Evolutionary conservation across 2,888 invertebrate genomes (phyloP), one percentile per base, ranked within the genome.

Genomic region (Emmelina monodactyla): DNA sequence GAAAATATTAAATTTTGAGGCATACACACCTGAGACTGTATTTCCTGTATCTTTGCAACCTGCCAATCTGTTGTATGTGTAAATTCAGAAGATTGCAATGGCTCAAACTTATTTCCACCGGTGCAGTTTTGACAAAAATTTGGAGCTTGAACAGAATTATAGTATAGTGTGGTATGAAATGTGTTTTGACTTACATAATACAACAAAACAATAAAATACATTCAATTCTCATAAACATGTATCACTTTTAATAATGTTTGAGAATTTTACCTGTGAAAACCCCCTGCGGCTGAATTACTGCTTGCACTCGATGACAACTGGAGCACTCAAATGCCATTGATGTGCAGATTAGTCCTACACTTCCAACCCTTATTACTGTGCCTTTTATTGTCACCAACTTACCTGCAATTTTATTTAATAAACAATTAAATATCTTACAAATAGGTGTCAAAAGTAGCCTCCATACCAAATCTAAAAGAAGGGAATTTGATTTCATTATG

Each of bases 301-400:
- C 84, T 65, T 91, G 89, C 28, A 86, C 62, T 22, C 69, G 67
- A 11, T 82, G 78, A 58, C 94, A 94, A 34, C 73, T 81, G 4
- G 71, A 71, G 58, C 94, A 94, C 43, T 84, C 73, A 72, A 92
- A 96, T 1, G 89, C 88, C 72, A 95, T 82, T 63, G 88, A 88
- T 5, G 85, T 85, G 46, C 89, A 88, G 14, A 88, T 71, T 1
- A 91, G 85, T 40, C 88, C 88, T 1, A 88, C 83, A 53, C 86
- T 86, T 11, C 91, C 87, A 2, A 92, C 89, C 58, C 90, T 83
- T 40, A 91, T 90, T 0, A 96, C 91, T 28, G 92, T 92, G 0
- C 96, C 96, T 55, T 88, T 85, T 2, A 95, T 83, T 15, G 90
- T 85, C 14, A 93, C 86, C 44, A 95, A 60, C 65, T 89, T 89